These are phyloP conservation scores for Nansenia antarctica DNA, from an alignment of 2,113 vertebrate genomes.

Conservation along the genomic window DNA sequence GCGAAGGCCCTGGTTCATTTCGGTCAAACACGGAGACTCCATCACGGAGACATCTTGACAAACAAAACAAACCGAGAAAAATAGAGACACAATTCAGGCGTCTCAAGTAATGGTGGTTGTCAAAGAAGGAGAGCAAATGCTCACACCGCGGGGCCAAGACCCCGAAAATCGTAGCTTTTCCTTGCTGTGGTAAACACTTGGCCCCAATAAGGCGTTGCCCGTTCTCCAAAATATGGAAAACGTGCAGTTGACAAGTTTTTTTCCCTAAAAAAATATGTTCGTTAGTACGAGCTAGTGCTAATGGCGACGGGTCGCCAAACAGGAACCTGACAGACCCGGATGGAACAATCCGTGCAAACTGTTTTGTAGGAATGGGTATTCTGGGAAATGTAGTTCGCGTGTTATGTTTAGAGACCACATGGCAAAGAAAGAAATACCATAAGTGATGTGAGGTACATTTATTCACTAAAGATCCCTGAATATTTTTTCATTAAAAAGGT, in stretches of 20 bases:
- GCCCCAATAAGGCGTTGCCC: conserved; percentile 49
- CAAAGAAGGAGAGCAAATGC: conserved; percentile 47
- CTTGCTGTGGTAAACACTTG: conserved; percentile 45
- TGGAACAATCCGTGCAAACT: conserved; percentile 55
- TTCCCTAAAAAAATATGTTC: conserved; percentile 31
- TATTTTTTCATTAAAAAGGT: not conserved
- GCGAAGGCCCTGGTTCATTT: conserved; percentile 90
- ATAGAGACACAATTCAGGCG: conserved; percentile 75
- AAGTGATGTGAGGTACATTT: not conserved
- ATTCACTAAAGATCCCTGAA: too few relatives aligned
- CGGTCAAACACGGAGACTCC: conserved; percentile 85
- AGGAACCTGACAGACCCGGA: conserved; percentile 77
- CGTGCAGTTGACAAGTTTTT: conserved; percentile 26
- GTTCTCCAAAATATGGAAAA: conserved; percentile 66
- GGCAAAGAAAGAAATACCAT: too few relatives aligned
- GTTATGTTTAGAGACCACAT: not conserved
- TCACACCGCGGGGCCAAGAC: conserved; percentile 69
- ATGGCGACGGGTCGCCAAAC: conserved; percentile 87
- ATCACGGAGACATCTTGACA: conserved; percentile 96
- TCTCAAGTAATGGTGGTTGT: conserved; percentile 62
- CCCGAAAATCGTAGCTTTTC: conserved; percentile 43
- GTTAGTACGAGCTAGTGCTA: conserved; percentile 47
- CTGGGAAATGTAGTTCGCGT: conserved; percentile 59
- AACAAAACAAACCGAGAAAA: conserved; percentile 68
- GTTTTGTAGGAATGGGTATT: conserved; percentile 10